A percentile compares a stretch with the other conserved stretches of the same genome.
These are phyloP conservation scores for Patiria pectinifera DNA, from an alignment of 53 echinoderm and acorn worm genomes.

Conservation along the genomic window DNA sequence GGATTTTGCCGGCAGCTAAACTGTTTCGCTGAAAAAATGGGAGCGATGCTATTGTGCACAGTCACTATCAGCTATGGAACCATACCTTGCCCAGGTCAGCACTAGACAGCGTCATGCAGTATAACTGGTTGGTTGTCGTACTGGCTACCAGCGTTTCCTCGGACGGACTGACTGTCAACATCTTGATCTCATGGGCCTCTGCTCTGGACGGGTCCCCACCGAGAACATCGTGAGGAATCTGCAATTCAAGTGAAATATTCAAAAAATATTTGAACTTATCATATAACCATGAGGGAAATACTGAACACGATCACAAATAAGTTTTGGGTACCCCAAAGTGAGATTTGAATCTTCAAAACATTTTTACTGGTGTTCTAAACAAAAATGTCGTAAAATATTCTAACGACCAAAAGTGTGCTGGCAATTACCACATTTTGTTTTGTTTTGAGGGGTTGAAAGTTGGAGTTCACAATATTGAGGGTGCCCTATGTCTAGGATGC, in stretches of 20 bases:
- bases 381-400: background rate
- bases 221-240: constrained; percentile 91
- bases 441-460: background rate
- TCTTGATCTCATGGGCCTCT: constrained; percentile 88
- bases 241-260: background rate
- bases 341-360: background rate
- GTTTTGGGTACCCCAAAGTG: no score
- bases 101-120: constrained; percentile 88
- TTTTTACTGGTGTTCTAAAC: background rate
- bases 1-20: no score
- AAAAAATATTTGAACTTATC: background rate
- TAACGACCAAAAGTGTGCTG: no score
- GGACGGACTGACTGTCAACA: constrained; percentile 96
- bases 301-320: no score
- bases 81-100: constrained; percentile 93
- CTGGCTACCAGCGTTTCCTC: constrained; percentile 96
- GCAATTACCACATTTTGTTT: no score
- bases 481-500: no score
- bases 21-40: no score
- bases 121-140: constrained; percentile 95
- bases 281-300: background rate
- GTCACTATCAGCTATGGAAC: background rate
- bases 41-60: background rate
- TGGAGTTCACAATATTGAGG: background rate
- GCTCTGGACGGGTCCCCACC: constrained; percentile 89